Evolutionary conservation across 2,113 vertebrate genomes (phyloP).

Genomic region (Siniperca knerii): DNA sequence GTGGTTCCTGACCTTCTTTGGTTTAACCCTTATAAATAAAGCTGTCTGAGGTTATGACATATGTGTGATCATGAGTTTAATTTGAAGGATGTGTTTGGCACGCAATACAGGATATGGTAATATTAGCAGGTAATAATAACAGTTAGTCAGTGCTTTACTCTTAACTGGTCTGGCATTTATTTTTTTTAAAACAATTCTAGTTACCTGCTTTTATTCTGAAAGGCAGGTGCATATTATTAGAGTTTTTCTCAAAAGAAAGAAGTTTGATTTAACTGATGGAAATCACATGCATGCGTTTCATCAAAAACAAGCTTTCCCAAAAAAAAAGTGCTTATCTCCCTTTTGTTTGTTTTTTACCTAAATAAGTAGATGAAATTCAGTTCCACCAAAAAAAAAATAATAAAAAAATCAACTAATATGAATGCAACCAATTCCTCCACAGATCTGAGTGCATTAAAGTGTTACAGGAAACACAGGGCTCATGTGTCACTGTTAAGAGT

Average conservation of each 20-base stretch:
- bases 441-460: neutral
- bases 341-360: neutral
- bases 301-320: no score
- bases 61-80: no score
- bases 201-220: neutral
- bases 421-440: neutral
- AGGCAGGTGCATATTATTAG: neutral
- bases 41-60: no score
- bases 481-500: conserved; percentile 32
- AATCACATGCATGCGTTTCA: no score
- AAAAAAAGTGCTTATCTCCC: no score
- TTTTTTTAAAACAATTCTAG: neutral
- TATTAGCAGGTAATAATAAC: no score
- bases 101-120: no score
- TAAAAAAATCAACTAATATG: neutral
- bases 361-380: neutral
- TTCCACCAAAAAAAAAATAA: neutral
- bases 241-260: neutral
- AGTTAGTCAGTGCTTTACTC: neutral
- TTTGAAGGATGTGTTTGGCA: no score
- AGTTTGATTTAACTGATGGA: neutral
- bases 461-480: neutral
- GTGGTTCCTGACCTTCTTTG: neutral
- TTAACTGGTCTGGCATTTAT: neutral
- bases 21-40: neutral